Evolutionary conservation across 2,113 vertebrate genomes (phyloP), one percentile per base, ranked within the genome.

Genomic region (Sitta europaea): DNA sequence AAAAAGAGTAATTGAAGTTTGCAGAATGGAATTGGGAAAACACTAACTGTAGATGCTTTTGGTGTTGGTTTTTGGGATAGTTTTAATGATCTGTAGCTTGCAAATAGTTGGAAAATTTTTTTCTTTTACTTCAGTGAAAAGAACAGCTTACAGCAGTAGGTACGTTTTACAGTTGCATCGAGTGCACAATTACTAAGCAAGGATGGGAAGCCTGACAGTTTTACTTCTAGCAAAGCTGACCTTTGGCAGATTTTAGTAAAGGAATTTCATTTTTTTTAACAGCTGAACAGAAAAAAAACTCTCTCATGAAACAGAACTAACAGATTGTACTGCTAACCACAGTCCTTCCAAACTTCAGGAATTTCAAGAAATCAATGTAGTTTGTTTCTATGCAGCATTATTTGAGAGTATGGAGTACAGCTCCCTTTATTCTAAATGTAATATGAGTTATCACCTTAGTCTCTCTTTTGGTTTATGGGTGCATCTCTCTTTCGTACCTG

Each of bases 1-100:
- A 80, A 92, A 86, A 88, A 63, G 31, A 61, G 13, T 54, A 94
- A 88, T 53, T 80, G 85, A 90, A 96, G 66, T 70, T 91, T 88
- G 82, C 23, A 51, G 90, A 90, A 67, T 35, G 54, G 57, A 66
- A 42, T 70, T 16, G 17, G 75, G 75, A 90, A 90, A 93, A 88
- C 67, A 47, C 27, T 77, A 76, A 65, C 31, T 76, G 5, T 66
- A 40, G 53, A 29, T 79, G 47, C n/a, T 92, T 53, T 63, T 79
- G 35, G 17, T 95, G 50, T 18, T 9, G 7, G 42, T 58, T 50
- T 58, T 83, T 62, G 29, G 42, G 38, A 79, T 66, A 29, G 48
- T 88, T 93, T 90, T 88, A 94, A 92, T 93, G 63, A 88, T 91
- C 78, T 79, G 13, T 70, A 83, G 14, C 58, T 96, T 82, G 43